A percentile compares a stretch with the other conserved stretches of the same genome.
Evolutionary conservation across 2,797 vertebrate species (phyloP).

Genomic region (Typhlichthys subterraneus): DNA sequence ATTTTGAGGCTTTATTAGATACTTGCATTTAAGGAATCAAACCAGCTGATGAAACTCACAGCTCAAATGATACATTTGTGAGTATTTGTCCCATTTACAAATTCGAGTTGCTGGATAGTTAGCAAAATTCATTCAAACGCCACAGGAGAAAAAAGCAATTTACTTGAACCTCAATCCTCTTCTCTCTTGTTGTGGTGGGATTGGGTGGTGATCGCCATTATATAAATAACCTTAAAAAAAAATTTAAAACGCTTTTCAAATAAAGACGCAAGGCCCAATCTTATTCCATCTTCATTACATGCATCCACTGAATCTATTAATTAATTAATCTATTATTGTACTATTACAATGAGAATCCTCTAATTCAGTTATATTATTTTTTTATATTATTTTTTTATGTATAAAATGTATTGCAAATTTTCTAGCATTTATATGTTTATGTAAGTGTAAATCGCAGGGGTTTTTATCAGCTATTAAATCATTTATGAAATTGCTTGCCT

Average conservation of each 20-base stretch:
- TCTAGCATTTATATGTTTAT: constrained; percentile 53
- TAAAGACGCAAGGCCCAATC: constrained; percentile 32
- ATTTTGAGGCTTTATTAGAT: constrained; percentile 29
- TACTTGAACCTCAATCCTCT: too few species aligned
- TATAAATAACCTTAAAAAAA: too few species aligned
- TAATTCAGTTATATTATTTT: constrained; percentile 55
- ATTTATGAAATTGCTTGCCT: constrained; percentile 75
- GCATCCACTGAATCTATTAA: constrained; percentile 51
- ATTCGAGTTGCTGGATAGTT: too few species aligned
- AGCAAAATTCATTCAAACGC: too few species aligned
- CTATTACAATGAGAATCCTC: constrained; percentile 49
- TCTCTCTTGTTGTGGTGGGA: too few species aligned
- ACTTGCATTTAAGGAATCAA: not conserved
- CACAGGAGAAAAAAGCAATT: too few species aligned
- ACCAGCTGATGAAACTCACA: constrained; percentile 21
- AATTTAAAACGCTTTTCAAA: constrained; percentile 21
- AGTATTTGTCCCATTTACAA: too few species aligned
- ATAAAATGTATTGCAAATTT: constrained; percentile 37
- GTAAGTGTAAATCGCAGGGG: constrained; percentile 50
- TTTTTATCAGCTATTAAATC: constrained; percentile 55
- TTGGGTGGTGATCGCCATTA: too few species aligned
- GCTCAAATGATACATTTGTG: not conserved
- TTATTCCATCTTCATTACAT: constrained; percentile 41
- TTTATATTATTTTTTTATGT: constrained; percentile 33
- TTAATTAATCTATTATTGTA: constrained; percentile 53